Base-by-base conservation (phyloP, 2,888 invertebrate genomes). In the Psylliodes chrysocephalus region DNA sequence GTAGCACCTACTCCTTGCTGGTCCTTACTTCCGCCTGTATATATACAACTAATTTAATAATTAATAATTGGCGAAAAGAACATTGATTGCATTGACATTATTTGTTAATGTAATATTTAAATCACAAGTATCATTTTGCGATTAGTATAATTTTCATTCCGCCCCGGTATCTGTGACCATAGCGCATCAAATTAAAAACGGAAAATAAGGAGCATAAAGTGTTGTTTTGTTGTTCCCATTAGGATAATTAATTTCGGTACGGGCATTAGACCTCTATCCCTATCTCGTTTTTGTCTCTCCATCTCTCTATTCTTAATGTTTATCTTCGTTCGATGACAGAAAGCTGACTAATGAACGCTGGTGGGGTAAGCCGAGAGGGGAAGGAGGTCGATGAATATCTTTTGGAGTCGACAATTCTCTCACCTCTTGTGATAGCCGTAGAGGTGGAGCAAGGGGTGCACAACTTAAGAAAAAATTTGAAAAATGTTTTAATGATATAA, bases 181-280 rank as follows among this genome's bases (percentile, higher is more conserved):
- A 40, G 54, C 54, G 42, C 49, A 55, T 64, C 64, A 52, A 63
- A 63, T 63, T 63, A 57, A 62, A 59, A 66, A 53, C 52, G 52
- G 56, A 65, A 62, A 62, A 66, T 59, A 63, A 66, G 55, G 49
- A 63, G 59, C 52, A 54, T 60, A 59, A 67, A 64, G 61, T 61
- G 61, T 61, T 59, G 64, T 62, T 64, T 64, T 64, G 63, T 61
- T 64, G 61, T 64, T 61, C 59, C 67, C 66, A 66, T 69, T 69
- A 64, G 54, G 53, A 60, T 69, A 69, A 69, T 69, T 69, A 69
- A 66, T 66, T 68, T 66, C 60, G 68, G 64, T 60, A 60, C 49
- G 59, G 49, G 42, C 33, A 33, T 22, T 22, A 22, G 22, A 22
- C 47, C 47, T 62, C n/a, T 40, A 25, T 51, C 30, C 25, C 42